Evolutionary conservation across 2,888 invertebrate species (phyloP).

Genomic region (Nemurella pictetii): DNA sequence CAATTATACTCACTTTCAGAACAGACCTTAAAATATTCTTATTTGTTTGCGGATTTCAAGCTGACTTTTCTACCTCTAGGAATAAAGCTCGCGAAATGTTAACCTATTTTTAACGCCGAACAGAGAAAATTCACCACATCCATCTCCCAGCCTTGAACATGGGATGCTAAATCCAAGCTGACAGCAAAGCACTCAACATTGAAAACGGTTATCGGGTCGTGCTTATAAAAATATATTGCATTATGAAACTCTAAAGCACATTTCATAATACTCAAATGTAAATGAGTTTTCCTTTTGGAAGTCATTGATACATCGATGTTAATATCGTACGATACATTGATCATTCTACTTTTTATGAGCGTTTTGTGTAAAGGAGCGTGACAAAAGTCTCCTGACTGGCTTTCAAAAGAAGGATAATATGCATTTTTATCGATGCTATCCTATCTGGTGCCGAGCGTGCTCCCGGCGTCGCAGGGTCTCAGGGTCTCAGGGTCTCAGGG

Average conservation of each 20-base stretch:
- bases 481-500: no score
- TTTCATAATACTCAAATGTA: neutral
- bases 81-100: no score
- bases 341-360: neutral
- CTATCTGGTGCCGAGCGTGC: no score
- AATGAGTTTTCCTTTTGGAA: neutral
- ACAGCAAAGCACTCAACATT: neutral
- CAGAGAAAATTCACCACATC: no score
- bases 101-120: no score
- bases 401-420: conserved; percentile 5
- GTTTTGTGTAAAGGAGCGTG: neutral
- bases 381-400: neutral
- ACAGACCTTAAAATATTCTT: no score
- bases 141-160: neutral
- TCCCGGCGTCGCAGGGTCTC: no score
- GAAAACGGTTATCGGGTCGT: neutral
- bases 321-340: neutral
- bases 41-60: no score
- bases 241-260: neutral
- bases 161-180: neutral
- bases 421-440: neutral
- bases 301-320: neutral
- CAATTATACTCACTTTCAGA: no score
- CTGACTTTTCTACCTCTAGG: no score
- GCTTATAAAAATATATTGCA: neutral